Evolutionary conservation across 2,113 vertebrate species (phyloP), one percentile per base, ranked within the genome.

Genomic region (Salvelinus namaycush): DNA sequence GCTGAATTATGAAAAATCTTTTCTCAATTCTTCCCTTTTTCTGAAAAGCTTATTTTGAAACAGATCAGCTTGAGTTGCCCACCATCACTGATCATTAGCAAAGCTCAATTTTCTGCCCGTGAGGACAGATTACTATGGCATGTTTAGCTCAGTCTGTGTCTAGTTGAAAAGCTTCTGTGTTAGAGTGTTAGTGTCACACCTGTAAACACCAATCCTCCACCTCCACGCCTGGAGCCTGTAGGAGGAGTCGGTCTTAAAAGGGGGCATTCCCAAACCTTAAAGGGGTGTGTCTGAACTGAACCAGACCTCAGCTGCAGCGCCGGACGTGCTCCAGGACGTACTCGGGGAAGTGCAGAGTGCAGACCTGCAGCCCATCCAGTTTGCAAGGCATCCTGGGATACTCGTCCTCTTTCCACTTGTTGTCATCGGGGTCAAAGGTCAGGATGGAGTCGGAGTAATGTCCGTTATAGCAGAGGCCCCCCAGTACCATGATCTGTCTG

Each of bases 401-500:
- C 89, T 99, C 98, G 78, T 99, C 98, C 94, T 99, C 98, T 92
- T 99, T 99, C 98, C 98, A 99, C 87, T 99, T 99, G 93, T 99
- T 99, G 65, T 99, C 98, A 74, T 99, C 97, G 0, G 98, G 97
- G 91, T 99, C 98, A 80, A 99, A 99, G 68, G 97, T 99, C 73
- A 99, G 96, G 90, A 99, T 99, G 0, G 98, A 99, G 95, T 99
- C 98, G 77, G 97, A 99, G 92, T 99, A 99, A 90, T 99, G 98
- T 83, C 98, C 98, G 48, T 98, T 99, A 92, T 99, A 99, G 89
- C 98, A 99, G 82, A 99, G 94, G 76, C 98, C 98, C 68, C 98
- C 98, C 78, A 99, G 96, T 91, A 99, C 98, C 96, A 99, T 99
- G 93, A 99, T 99, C 91, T 98, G 97, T 87, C 96, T 93, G 93